phyloP scores from a whole-genome alignment of 2,797 vertebrate genomes.

The Malurus leucopterus region DNA sequence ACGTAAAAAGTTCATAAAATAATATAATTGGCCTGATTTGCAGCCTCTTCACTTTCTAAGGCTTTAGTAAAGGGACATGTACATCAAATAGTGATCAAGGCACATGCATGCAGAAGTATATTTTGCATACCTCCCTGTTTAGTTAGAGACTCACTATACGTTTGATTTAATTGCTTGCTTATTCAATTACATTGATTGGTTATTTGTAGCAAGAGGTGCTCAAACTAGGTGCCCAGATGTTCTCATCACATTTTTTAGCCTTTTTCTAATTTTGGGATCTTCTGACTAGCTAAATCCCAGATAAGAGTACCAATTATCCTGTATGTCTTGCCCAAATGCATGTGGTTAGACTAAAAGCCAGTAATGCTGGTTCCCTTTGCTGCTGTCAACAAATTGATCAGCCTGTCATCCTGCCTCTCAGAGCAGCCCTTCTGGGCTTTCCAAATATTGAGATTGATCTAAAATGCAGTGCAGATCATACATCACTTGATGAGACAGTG shows the following conservation, averaged over 20 bases:
- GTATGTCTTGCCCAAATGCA: neutral
- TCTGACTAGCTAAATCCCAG: constrained; percentile 3
- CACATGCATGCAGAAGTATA: neutral
- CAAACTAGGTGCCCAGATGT: neutral
- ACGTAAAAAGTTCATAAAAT: neutral
- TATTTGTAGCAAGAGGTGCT: neutral
- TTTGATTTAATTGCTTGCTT: neutral
- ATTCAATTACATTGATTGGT: neutral
- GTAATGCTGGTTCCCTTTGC: neutral
- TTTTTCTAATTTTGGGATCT: constrained; percentile 10
- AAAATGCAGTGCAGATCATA: neutral
- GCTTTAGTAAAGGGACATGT: neutral
- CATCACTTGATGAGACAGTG: neutral
- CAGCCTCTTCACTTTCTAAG: neutral
- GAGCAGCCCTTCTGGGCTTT: constrained; percentile 16
- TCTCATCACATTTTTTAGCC: neutral
- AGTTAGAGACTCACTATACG: neutral
- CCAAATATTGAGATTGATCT: constrained; percentile 40
- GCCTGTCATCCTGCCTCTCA: neutral
- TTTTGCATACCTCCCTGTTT: neutral
- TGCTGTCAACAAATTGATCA: constrained; percentile 27
- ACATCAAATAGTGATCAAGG: neutral
- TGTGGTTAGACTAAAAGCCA: neutral
- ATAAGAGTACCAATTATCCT: neutral
- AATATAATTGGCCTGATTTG: neutral